These are phyloP conservation scores for Helogale parvula DNA, from an alignment of 2,113 vertebrate genomes.

Conservation along the genomic window DNA sequence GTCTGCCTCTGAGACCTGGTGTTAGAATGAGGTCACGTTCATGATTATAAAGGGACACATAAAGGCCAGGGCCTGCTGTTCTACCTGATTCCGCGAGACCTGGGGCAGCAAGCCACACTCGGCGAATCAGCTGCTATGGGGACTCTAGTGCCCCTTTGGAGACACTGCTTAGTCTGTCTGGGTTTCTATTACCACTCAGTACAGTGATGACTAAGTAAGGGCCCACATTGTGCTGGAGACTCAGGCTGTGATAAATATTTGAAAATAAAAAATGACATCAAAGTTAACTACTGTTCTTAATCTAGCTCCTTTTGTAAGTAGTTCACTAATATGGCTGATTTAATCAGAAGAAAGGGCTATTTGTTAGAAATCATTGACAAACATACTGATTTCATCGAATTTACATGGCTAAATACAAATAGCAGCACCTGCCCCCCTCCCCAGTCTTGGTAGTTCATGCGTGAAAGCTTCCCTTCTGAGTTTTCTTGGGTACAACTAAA, in stretches of 20 bases:
- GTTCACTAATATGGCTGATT: background rate
- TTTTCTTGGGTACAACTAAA: background rate
- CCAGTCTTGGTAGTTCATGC: fast-evolving
- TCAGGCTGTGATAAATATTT: background rate
- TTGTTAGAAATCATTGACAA: background rate
- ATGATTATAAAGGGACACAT: background rate
- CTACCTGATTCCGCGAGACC: background rate
- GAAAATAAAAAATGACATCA: background rate
- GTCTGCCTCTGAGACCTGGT: background rate
- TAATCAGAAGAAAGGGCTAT: background rate
- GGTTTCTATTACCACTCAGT: background rate
- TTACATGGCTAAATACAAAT: background rate
- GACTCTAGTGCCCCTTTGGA: background rate
- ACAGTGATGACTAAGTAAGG: background rate
- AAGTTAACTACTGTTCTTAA: background rate
- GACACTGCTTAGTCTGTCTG: background rate
- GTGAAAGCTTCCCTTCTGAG: background rate
- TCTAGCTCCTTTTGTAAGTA: too few relatives aligned
- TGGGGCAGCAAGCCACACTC: background rate
- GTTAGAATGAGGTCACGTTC: background rate
- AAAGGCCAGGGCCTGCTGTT: background rate
- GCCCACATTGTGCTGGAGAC: background rate
- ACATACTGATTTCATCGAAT: background rate
- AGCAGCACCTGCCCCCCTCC: too few relatives aligned
- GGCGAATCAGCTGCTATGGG: background rate